Evolutionary conservation across 2,888 invertebrate species (phyloP).

Genomic region (Leptinotarsa haldemani): DNA sequence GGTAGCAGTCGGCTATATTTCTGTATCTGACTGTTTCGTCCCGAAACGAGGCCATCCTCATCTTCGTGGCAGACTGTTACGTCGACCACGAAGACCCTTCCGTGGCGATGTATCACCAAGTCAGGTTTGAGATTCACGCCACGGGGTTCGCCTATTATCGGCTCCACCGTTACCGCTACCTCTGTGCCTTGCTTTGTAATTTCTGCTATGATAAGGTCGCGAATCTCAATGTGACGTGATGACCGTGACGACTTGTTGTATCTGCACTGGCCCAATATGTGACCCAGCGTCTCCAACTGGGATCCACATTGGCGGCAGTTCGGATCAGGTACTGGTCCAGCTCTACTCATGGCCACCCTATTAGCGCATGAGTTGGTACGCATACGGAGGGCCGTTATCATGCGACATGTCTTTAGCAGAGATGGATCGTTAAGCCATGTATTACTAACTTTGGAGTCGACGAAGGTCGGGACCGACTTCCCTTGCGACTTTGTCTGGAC

Average conservation of each 20-base stretch:
- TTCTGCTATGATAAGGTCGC: too few species aligned
- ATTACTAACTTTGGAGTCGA: slow-evolving; percentile 49
- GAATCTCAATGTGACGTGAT: slow-evolving; percentile 51
- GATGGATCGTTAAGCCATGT: slow-evolving; percentile 48
- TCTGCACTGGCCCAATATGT: slow-evolving; percentile 51
- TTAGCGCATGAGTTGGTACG: slow-evolving; percentile 53
- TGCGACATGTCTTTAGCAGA: slow-evolving; percentile 52
- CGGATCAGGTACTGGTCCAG: slow-evolving; percentile 46
- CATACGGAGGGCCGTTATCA: slow-evolving; percentile 53
- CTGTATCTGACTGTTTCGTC: too few species aligned
- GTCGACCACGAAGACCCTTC: too few species aligned
- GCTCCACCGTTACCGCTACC: too few species aligned
- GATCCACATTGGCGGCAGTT: slow-evolving; percentile 53
- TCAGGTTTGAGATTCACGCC: too few species aligned
- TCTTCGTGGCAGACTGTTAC: too few species aligned
- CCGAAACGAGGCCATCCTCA: too few species aligned
- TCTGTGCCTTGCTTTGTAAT: too few species aligned
- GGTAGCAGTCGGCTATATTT: too few species aligned
- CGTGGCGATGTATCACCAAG: too few species aligned
- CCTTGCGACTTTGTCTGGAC: slow-evolving; percentile 50
- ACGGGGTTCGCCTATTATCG: too few species aligned
- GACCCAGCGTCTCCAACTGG: slow-evolving; percentile 56
- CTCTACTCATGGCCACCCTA: slow-evolving; percentile 50
- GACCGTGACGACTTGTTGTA: slow-evolving; percentile 46
- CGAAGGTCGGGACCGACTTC: slow-evolving; percentile 41